Evolutionary conservation across 2,797 vertebrate species (phyloP).

Genomic region (Phrynocephalus forsythii): DNA sequence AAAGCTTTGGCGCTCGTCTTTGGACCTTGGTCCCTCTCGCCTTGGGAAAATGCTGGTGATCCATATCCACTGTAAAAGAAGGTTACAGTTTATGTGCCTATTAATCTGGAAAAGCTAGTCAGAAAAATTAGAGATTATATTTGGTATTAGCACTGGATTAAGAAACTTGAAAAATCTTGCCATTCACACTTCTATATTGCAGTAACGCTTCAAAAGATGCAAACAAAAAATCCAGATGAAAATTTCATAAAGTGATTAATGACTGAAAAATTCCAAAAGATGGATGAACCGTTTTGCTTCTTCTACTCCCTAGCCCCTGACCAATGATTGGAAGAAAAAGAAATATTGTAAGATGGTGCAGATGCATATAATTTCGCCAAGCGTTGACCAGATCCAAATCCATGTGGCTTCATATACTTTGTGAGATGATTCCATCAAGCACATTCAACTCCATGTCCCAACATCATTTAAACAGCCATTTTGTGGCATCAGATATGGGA

Average conservation of each 20-base stretch:
- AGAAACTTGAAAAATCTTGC: background rate
- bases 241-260: background rate
- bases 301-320: background rate
- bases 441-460: background rate
- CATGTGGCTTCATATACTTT: background rate
- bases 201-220: background rate
- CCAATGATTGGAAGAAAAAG: background rate
- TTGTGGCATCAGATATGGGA: background rate
- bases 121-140: background rate
- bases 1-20: slow-evolving; percentile 81
- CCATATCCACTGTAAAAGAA: slow-evolving; percentile 79
- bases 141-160: background rate
- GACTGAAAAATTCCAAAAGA: background rate
- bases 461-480: background rate
- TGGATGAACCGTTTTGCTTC: background rate
- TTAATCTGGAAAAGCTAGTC: background rate
- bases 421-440: background rate
- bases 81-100: slow-evolving; percentile 30
- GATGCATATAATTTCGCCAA: background rate
- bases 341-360: background rate
- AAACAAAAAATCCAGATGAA: background rate
- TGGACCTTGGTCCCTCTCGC: slow-evolving; percentile 76
- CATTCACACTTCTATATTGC: background rate
- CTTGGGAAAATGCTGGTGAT: slow-evolving; percentile 71
- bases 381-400: background rate